Evolutionary conservation across 1,140 invertebrate genomes (phyloP).

Genomic region (Ectropis grisescens): DNA sequence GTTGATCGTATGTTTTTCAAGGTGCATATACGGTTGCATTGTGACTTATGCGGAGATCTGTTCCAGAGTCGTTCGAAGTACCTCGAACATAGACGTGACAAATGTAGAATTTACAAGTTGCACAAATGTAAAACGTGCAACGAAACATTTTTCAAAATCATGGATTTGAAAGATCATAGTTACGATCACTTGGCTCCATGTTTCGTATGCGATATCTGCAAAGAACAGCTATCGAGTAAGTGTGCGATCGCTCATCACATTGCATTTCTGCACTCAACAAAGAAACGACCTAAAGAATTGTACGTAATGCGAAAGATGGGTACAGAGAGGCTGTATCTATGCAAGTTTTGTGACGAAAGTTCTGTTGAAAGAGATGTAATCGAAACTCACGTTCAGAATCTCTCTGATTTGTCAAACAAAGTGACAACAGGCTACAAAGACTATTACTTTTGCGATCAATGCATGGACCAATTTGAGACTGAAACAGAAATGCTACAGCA

Average conservation of each 20-base stretch:
- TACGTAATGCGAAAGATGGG: slow-evolving; percentile 21
- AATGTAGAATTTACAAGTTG: slow-evolving; percentile 29
- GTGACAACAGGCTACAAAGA: slow-evolving; percentile 38
- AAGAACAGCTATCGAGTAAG: slow-evolving; percentile 38
- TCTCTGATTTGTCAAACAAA: slow-evolving; percentile 35
- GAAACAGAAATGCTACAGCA: slow-evolving; percentile 44
- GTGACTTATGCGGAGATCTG: slow-evolving; percentile 32
- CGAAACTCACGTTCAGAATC: slow-evolving; percentile 22
- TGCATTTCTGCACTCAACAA: slow-evolving; percentile 33
- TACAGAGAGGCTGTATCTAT: slow-evolving; percentile 28
- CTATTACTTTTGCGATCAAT: slow-evolving; percentile 47
- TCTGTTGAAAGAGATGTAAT: slow-evolving; percentile 26
- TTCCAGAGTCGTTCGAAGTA: slow-evolving; percentile 27
- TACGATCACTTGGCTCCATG: slow-evolving; percentile 32
- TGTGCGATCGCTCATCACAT: slow-evolving; percentile 44
- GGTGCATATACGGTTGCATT: slow-evolving; percentile 50
- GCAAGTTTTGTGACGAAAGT: slow-evolving; percentile 44
- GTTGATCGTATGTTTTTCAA: slow-evolving; percentile 50
- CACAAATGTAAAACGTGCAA: slow-evolving; percentile 38
- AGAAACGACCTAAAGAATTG: slow-evolving; percentile 17
- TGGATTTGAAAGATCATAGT: slow-evolving; percentile 50
- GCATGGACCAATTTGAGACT: slow-evolving; percentile 33
- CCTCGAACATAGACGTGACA: slow-evolving; percentile 25
- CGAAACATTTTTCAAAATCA: slow-evolving; percentile 26
- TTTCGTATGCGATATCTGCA: slow-evolving; percentile 49